Evolutionary conservation across 2,113 vertebrate genomes (phyloP).

Genomic region (Mormyrus lacerda): DNA sequence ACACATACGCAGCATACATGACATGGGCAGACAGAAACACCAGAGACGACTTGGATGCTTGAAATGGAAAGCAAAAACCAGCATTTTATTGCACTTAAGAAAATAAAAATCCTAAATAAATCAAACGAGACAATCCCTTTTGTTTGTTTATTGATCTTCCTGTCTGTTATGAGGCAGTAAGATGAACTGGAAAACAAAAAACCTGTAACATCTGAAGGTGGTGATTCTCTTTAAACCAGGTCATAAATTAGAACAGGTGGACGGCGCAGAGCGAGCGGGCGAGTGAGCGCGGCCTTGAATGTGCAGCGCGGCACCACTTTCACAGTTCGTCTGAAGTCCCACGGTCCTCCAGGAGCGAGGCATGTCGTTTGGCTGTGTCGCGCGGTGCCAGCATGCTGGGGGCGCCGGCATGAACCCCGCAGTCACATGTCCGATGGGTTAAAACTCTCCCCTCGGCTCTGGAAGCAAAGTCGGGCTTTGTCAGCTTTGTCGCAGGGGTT

Average conservation of each 20-base stretch:
- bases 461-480: background rate
- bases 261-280: constrained; percentile 73
- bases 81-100: constrained; percentile 99
- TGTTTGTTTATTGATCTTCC: constrained; percentile 73
- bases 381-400: constrained; percentile 43
- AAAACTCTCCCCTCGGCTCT: background rate
- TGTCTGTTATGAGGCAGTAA: constrained; percentile 98
- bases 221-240: constrained; percentile 82
- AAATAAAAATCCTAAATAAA: constrained; percentile 99
- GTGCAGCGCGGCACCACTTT: constrained; percentile 99
- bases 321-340: constrained; percentile 99
- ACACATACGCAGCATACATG: constrained; percentile 38
- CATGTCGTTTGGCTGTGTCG: constrained; percentile 59
- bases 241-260: constrained; percentile 82
- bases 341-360: constrained; percentile 94
- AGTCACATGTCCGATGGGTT: background rate
- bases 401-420: background rate
- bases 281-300: constrained; percentile 63
- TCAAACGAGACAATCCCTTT: constrained; percentile 99
- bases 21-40: constrained; percentile 58
- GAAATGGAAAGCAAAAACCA: constrained; percentile 93
- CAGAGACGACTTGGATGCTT: constrained; percentile 70
- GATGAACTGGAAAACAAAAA: constrained; percentile 82
- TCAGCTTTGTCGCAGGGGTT: background rate
- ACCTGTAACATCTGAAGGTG: constrained; percentile 86